These are phyloP conservation scores for Pteronotus mesoamericanus DNA, from an alignment of 2,797 vertebrate genomes.

Conservation along the genomic window DNA sequence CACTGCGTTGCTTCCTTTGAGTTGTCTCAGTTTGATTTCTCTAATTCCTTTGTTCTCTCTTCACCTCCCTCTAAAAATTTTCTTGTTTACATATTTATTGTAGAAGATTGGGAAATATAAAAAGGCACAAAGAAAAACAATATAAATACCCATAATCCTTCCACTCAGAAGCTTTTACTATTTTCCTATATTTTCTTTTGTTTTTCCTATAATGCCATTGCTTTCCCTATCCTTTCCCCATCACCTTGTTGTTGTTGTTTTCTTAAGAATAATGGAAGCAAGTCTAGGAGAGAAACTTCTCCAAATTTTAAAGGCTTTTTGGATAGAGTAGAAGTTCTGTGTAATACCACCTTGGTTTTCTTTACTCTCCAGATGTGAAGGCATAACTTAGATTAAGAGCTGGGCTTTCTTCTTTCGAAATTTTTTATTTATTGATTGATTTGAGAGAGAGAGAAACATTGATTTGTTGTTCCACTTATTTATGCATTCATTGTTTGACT, in stretches of 20 bases:
- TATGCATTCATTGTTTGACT: background rate
- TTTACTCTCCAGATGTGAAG: background rate
- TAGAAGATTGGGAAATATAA: background rate
- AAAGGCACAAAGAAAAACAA: background rate
- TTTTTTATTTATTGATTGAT: too few relatives aligned
- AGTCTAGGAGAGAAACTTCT: background rate
- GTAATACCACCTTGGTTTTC: background rate
- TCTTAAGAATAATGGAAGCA: background rate
- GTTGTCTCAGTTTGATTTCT: background rate
- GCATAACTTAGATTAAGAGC: background rate
- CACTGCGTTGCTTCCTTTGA: background rate
- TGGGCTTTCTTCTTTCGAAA: background rate
- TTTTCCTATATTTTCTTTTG: background rate
- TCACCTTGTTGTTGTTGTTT: background rate
- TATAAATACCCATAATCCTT: background rate
- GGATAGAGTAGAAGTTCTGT: background rate
- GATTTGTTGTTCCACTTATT: background rate
- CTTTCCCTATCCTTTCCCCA: background rate
- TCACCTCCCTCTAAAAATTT: background rate
- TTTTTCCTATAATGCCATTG: background rate
- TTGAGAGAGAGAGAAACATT: too few relatives aligned
- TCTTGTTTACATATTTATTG: background rate
- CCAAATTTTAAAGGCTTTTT: background rate
- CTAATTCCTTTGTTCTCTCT: background rate
- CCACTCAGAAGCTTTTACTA: background rate